Evolutionary conservation across 2,113 vertebrate genomes (phyloP).

Genomic region (Xiphias gladius): DNA sequence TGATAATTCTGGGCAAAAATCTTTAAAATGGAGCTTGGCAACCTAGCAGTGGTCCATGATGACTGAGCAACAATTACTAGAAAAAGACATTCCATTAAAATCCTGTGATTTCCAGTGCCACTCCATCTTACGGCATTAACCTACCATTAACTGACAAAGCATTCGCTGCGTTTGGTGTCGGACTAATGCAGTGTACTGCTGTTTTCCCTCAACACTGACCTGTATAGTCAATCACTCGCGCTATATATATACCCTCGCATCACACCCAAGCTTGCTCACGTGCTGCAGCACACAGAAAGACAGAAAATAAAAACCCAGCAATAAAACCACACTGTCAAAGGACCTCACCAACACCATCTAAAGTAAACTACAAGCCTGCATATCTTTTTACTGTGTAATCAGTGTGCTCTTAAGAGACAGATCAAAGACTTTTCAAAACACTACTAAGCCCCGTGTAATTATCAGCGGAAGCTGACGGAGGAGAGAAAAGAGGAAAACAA

Average conservation of each 20-base stretch:
- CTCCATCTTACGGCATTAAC: conserved; percentile 69
- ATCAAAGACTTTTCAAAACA: conserved; percentile 67
- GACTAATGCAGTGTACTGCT: conserved; percentile 53
- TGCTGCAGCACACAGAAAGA: conserved; percentile 13
- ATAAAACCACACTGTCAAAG: conserved; percentile 11
- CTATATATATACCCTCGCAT: conserved; percentile 53
- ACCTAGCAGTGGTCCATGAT: conserved; percentile 29
- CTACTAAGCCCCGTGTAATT: conserved; percentile 66
- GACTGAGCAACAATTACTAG: conserved; percentile 68
- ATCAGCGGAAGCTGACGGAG: conserved; percentile 44
- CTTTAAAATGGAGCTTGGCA: conserved; percentile 41
- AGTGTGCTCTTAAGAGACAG: conserved; percentile 49
- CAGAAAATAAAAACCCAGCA: conserved; percentile 3
- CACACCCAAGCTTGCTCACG: conserved; percentile 23
- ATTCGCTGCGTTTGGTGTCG: conserved; percentile 65
- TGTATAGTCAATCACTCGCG: conserved; percentile 57
- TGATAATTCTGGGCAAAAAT: conserved; percentile 13
- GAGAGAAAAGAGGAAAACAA: conserved; percentile 49
- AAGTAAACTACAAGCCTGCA: conserved; percentile 12
- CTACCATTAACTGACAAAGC: conserved; percentile 76
- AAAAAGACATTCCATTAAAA: conserved; percentile 76
- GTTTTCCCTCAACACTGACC: conserved; percentile 55
- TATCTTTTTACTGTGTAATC: conserved; percentile 43
- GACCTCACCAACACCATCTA: conserved; percentile 25
- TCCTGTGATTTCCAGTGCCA: conserved; percentile 51